A percentile compares a stretch with the other conserved stretches of the same genome.
Conservation (phyloP, 2,888 invertebrate genomes). For the Eugnorisma glareosa region DNA sequence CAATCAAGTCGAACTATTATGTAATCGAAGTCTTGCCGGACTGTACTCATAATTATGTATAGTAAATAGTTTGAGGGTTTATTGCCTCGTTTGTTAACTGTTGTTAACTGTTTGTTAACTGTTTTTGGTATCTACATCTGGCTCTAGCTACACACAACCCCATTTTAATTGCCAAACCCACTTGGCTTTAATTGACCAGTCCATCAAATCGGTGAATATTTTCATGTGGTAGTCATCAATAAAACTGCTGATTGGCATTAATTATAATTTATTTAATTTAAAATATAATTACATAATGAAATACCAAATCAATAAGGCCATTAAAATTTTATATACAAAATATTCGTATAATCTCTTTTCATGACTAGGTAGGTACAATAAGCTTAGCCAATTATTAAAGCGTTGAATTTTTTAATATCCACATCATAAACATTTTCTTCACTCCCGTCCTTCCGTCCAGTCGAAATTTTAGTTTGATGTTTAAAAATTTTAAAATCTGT, state of each 20-base stretch:
- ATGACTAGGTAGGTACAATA: slow-evolving; percentile 86
- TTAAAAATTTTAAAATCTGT: slow-evolving; percentile 43
- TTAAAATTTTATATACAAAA: slow-evolving; percentile 89
- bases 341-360: slow-evolving; percentile 82
- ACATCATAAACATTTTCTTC: slow-evolving; percentile 67
- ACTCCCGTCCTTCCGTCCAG: not conserved
- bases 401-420: slow-evolving; percentile 61
- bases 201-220: not conserved
- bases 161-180: not conserved
- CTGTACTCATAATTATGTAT: not conserved
- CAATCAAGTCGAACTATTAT: not conserved
- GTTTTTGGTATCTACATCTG: not conserved
- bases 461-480: not conserved
- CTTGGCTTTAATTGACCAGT: not conserved
- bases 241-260: slow-evolving; percentile 67
- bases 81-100: not conserved
- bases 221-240: not conserved
- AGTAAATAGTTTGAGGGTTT: not conserved
- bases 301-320: slow-evolving; percentile 77
- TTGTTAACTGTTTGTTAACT: too few species aligned
- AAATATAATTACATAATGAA: slow-evolving; percentile 84
- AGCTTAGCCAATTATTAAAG: slow-evolving; percentile 82
- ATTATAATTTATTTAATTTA: slow-evolving; percentile 83
- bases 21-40: too few species aligned
- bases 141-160: not conserved